These are phyloP conservation scores for Drosophila prosaltans DNA, from an alignment of 1,140 invertebrate species.

Conservation along the genomic window DNA sequence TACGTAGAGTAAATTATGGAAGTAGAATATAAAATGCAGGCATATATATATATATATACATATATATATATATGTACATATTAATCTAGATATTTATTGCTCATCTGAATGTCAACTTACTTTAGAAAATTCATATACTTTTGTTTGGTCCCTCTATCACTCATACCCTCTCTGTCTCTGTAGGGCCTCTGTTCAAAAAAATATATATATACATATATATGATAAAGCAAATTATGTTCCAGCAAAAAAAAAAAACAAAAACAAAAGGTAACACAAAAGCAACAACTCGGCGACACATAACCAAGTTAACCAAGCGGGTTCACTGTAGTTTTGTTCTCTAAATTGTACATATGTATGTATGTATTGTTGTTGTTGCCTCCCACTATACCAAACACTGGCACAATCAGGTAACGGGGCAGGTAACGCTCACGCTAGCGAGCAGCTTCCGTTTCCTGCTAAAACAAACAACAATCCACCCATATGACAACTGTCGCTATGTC, in stretches of 20 bases:
- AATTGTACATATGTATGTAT: too few relatives aligned
- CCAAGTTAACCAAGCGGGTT: slow-evolving; percentile 71
- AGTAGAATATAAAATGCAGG: too few relatives aligned
- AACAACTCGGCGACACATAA: slow-evolving; percentile 73
- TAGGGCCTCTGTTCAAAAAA: too few relatives aligned
- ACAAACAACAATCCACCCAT: slow-evolving; percentile 69
- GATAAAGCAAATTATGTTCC: slow-evolving; percentile 59
- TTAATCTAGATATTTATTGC: too few relatives aligned
- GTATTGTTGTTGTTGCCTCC: slow-evolving; percentile 16
- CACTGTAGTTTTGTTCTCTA: slow-evolving; percentile 29
- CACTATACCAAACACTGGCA: background rate
- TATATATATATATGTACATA: too few relatives aligned
- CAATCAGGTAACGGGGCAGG: slow-evolving; percentile 32
- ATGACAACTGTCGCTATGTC: slow-evolving; percentile 65
- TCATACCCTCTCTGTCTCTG: too few relatives aligned
- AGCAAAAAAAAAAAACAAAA: slow-evolving; percentile 39
- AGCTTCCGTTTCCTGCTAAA: slow-evolving; percentile 68
- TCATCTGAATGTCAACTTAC: background rate
- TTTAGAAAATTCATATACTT: background rate
- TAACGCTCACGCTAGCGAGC: slow-evolving; percentile 61
- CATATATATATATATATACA: too few relatives aligned
- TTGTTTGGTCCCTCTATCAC: too few relatives aligned
- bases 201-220: too few relatives aligned
- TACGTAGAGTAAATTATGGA: too few relatives aligned
- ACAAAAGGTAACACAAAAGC: slow-evolving; percentile 61